Conservation (phyloP, 2,888 invertebrate genomes). For the Hyalella azteca region DNA sequence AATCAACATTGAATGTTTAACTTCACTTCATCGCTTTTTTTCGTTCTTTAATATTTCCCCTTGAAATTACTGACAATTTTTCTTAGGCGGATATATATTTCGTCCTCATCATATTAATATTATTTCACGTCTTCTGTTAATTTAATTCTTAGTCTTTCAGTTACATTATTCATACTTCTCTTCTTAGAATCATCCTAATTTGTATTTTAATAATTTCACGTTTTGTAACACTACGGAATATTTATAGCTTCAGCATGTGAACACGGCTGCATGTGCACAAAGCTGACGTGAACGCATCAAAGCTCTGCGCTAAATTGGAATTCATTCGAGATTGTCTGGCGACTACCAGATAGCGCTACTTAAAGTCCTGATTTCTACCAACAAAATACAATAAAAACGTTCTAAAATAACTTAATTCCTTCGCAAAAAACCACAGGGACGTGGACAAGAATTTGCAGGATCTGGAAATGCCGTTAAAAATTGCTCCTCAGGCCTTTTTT, state of each 20-base stretch:
- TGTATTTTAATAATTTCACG: not conserved
- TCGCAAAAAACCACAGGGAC: not conserved
- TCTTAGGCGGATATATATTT: no score
- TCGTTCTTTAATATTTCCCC: no score
- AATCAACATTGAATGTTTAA: no score
- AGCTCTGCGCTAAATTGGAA: conserved; percentile 26
- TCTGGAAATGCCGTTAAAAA: not conserved
- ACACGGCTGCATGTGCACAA: not conserved
- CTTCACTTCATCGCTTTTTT: no score
- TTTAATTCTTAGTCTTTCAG: no score
- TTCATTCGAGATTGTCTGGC: conserved; percentile 26
- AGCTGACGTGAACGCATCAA: conserved; percentile 18
- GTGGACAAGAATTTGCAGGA: not conserved
- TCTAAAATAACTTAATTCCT: not conserved
- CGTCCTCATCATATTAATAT: no score
- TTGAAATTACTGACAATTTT: no score
- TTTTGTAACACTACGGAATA: no score
- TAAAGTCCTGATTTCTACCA: conserved; percentile 31
- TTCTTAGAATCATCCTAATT: not conserved
- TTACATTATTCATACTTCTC: not conserved
- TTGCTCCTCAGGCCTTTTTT: not conserved
- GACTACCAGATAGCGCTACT: conserved; percentile 37
- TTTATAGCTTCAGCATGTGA: not conserved
- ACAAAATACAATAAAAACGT: not conserved
- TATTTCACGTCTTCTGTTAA: no score